Evolutionary conservation across 2,888 invertebrate genomes (phyloP).

Genomic region (Andrena haemorrhoa): DNA sequence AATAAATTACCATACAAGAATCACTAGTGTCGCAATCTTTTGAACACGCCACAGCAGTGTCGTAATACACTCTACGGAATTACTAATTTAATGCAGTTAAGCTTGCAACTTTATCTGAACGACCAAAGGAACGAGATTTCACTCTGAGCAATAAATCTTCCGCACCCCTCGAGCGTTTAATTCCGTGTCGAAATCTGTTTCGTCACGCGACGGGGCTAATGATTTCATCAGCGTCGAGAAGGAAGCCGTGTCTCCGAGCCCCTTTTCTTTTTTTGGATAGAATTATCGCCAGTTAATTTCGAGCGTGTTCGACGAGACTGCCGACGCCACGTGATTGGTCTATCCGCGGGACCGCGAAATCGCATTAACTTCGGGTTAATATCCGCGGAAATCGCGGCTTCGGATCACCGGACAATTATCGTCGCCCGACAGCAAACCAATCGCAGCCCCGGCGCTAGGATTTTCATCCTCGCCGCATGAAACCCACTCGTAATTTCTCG

Average conservation of each 20-base stretch:
- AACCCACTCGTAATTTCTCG: conserved; percentile 49
- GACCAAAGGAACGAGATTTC: too few relatives aligned
- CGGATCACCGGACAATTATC: conserved; percentile 76
- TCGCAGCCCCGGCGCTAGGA: conserved; percentile 42
- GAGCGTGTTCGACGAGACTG: conserved; percentile 38
- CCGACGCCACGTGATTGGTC: conserved; percentile 63
- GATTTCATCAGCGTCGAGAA: not conserved
- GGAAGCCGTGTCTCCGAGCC: not conserved
- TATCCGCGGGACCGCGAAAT: conserved; percentile 62
- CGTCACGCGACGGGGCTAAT: not conserved
- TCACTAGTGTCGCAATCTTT: too few relatives aligned
- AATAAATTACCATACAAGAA: too few relatives aligned
- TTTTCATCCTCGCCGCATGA: conserved; percentile 49
- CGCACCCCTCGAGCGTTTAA: not conserved
- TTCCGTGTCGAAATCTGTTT: not conserved
- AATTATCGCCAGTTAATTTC: conserved; percentile 42
- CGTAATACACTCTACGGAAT: too few relatives aligned
- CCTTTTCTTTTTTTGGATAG: not conserved
- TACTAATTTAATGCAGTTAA: too few relatives aligned
- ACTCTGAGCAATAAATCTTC: not conserved
- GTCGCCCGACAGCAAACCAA: conserved; percentile 64
- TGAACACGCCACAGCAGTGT: too few relatives aligned
- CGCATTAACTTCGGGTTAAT: conserved; percentile 73
- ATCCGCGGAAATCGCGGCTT: conserved; percentile 73
- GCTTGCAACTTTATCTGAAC: too few relatives aligned